phyloP scores from a whole-genome alignment of 1,140 invertebrate species.

The Pachypsylla venusta region DNA sequence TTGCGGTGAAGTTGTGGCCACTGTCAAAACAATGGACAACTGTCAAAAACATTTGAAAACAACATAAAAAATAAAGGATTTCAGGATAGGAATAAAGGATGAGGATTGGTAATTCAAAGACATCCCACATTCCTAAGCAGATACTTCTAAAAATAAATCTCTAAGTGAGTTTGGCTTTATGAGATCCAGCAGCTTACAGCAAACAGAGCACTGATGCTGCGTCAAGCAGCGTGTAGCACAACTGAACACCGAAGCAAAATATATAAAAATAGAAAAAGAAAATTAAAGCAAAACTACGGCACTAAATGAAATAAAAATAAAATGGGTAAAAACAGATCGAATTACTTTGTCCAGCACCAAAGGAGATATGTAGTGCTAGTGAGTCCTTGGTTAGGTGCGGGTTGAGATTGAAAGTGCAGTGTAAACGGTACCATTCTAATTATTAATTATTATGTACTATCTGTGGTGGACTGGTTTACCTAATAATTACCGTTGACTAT shows the following conservation, averaged over 20 bases:
- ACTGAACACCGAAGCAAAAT: background rate
- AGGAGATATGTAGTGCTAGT: too few relatives aligned
- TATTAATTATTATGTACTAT: too few relatives aligned
- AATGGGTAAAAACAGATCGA: too few relatives aligned
- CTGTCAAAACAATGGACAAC: conserved; percentile 14
- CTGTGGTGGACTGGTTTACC: too few relatives aligned
- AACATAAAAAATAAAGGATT: background rate
- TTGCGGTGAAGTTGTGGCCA: conserved; percentile 33
- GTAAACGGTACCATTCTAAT: too few relatives aligned
- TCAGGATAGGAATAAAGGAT: background rate
- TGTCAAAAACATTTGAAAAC: background rate
- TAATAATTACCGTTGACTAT: too few relatives aligned
- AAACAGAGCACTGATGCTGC: background rate
- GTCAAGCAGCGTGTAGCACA: background rate
- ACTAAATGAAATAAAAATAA: background rate
- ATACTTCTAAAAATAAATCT: background rate
- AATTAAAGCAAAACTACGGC: background rate
- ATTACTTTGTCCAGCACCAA: too few relatives aligned
- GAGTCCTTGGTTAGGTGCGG: too few relatives aligned
- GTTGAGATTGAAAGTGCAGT: too few relatives aligned
- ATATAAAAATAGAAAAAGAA: background rate
- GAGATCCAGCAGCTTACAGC: background rate
- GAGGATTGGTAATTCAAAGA: too few relatives aligned
- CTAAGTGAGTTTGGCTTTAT: background rate
- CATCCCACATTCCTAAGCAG: background rate